Base-by-base conservation (phyloP, 1,140 invertebrate species). In the Rhagoletis zephyria region DNA sequence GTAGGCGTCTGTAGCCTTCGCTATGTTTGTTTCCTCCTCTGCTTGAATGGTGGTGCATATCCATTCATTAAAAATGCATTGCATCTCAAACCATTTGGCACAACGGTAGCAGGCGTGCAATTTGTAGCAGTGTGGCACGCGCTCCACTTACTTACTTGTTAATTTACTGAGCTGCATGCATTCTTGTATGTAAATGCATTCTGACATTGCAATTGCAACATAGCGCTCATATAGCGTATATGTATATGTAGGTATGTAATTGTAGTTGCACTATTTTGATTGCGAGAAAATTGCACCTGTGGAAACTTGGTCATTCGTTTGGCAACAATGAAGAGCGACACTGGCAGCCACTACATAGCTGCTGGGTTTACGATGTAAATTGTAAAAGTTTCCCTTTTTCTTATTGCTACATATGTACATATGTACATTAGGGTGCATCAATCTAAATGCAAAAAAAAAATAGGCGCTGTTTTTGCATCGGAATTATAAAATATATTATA, bases 41-140 rank as follows among this genome's bases (percentile, higher is more conserved):
- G n/a, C 12, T 74, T 74, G 67, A 74, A 74, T 48, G 67, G 65
- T 30, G 40, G 30, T 45, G 40, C 67, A 56, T 74, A 48, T 48
- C 67, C 67, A 74, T 74, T 74, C 67, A 74, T 74, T 74, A 74
- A 74, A 74, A 74, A 16, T 14, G 30, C 30, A 30, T 30, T 14
- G 12, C 67, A 74, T 16, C 67, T 70, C 4, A 42, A 42, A 10
- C 65, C 65, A 14, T 14, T 56, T 4, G 67, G 40, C 9, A 12
- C 12, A 45, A 74, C 45, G 42, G 67, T 74, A 74, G 67, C 42
- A 48, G 12, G 40, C 67, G 14, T 74, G 67, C 67, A 48, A 74
- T 74, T 74, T 74, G 14, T 16, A 16, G 67, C 3, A 74, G 42
- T 74, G 67, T 74, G 67, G 67, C 67, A 74, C 67, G 67, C 42